These are phyloP conservation scores for Leucophora obtusa DNA, from an alignment of 2,888 invertebrate species.

Conservation along the genomic window DNA sequence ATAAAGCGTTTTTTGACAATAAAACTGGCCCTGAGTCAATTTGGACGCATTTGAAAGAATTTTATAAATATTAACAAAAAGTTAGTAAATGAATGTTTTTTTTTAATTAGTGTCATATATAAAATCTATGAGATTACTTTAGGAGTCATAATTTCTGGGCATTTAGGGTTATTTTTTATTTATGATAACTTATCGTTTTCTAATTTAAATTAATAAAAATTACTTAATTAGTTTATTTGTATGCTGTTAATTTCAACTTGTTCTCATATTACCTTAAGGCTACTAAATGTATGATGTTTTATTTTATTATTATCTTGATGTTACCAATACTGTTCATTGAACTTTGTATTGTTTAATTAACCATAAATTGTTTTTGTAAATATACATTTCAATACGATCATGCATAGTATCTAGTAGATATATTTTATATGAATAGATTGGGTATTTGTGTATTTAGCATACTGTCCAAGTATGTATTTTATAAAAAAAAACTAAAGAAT, in stretches of 20 bases:
- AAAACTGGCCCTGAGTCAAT: too few relatives aligned
- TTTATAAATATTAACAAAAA: too few relatives aligned
- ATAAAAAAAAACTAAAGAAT: not conserved
- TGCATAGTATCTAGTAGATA: not conserved
- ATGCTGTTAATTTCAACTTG: not conserved
- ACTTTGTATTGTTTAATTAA: conserved; percentile 32
- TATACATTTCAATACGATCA: not conserved
- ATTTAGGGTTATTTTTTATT: not conserved
- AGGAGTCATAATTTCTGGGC: too few relatives aligned
- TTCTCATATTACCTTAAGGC: not conserved
- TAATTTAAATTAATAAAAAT: not conserved
- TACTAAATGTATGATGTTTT: not conserved
- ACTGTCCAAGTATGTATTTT: not conserved
- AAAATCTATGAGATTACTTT: too few relatives aligned
- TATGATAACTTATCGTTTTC: not conserved
- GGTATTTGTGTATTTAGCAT: not conserved
- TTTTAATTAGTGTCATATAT: too few relatives aligned
- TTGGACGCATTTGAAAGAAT: too few relatives aligned
- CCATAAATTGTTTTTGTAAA: conserved; percentile 3
- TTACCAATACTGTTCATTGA: conserved; percentile 31
- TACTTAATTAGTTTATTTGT: not conserved
- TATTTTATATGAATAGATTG: not conserved
- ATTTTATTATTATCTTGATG: conserved; percentile 9
- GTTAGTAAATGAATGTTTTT: too few relatives aligned
- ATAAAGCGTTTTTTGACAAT: too few relatives aligned